Evolutionary conservation across 1,140 invertebrate genomes (phyloP).

Genomic region (Anadara kagoshimensis): DNA sequence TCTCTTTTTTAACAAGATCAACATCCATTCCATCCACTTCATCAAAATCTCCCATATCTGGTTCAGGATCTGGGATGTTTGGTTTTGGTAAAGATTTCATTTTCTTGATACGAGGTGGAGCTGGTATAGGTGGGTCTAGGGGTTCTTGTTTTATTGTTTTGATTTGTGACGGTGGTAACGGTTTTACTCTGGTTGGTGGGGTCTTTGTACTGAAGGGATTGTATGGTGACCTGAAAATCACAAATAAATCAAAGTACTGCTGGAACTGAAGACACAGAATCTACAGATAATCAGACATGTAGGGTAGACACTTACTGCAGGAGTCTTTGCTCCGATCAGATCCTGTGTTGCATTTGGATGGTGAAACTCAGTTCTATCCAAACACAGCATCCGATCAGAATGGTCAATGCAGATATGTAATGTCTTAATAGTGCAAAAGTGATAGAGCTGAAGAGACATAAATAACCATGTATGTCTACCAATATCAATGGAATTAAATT

Average conservation of each 20-base stretch:
- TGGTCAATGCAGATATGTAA: no score
- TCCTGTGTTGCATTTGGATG: no score
- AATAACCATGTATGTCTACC: no score
- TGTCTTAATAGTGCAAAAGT: no score
- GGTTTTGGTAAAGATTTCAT: constrained; percentile 31
- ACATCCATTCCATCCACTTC: constrained; percentile 35
- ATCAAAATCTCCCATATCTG: constrained; percentile 25
- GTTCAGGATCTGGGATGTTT: constrained; percentile 37
- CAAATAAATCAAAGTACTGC: not conserved
- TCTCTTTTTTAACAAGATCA: not conserved
- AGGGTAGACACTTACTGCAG: no score
- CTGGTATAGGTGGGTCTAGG: not conserved
- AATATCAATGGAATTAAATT: no score
- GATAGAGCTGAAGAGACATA: no score
- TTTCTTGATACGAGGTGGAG: not conserved
- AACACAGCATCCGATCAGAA: no score
- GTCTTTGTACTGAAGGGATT: constrained; percentile 37
- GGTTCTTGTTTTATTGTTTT: constrained; percentile 20
- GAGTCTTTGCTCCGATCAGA: no score
- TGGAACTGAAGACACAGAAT: no score
- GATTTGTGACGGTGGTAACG: not conserved
- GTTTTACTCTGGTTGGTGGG: not conserved
- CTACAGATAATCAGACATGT: no score
- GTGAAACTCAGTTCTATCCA: no score
- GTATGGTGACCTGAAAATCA: constrained; percentile 30